These are phyloP conservation scores for Phyllotreta striolata DNA, from an alignment of 2,888 invertebrate genomes.

Conservation along the genomic window DNA sequence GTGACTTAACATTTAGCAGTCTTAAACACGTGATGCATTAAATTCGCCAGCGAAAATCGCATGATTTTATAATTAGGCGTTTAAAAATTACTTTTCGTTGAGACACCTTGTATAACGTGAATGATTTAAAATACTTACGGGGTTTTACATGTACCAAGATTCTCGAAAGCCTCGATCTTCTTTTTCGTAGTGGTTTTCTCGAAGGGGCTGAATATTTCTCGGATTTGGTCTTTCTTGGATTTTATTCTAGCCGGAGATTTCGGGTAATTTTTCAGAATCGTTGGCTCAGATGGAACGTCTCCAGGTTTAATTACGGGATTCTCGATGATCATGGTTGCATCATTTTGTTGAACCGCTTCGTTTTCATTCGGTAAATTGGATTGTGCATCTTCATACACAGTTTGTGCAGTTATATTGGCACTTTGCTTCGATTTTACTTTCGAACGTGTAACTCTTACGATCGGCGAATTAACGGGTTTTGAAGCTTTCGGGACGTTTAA, in stretches of 20 bases:
- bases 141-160: constrained; percentile 45
- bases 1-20: no score
- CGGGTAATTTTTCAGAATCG: constrained; percentile 28
- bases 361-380: constrained; percentile 41
- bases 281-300: neutral
- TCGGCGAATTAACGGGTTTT: constrained; percentile 15
- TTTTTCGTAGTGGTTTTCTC: constrained; percentile 68
- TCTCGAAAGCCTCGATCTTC: constrained; percentile 69
- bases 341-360: constrained; percentile 35
- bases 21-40: no score
- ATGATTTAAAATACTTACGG: constrained; percentile 36
- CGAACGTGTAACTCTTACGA: constrained; percentile 28
- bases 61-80: no score
- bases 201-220: constrained; percentile 65
- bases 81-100: no score
- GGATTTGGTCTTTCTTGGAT: constrained; percentile 34
- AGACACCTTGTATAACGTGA: constrained; percentile 1
- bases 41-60: no score
- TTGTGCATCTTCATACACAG: constrained; percentile 62
- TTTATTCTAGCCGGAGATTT: constrained; percentile 41
- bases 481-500: constrained; percentile 3
- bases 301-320: constrained; percentile 32
- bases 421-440: constrained; percentile 33
- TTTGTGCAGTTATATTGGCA: constrained; percentile 46
- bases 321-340: constrained; percentile 29